phyloP scores from a whole-genome alignment of 2,113 vertebrate genomes.

The Lipophrys pholis region DNA sequence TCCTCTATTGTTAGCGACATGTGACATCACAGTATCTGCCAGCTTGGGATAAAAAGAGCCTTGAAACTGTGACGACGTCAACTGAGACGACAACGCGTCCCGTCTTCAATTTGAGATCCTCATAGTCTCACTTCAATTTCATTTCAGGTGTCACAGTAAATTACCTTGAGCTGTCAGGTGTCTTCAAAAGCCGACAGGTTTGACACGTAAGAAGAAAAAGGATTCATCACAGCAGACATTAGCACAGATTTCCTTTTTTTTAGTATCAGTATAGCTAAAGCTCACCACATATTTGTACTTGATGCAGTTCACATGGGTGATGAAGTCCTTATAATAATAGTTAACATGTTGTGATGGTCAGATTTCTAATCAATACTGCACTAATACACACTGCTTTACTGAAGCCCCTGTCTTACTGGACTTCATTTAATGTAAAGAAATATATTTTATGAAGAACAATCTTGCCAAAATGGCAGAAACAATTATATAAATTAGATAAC shows the following conservation, averaged over 20 bases:
- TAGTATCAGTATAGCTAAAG: background rate
- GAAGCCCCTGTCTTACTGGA: no score
- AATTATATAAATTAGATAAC: background rate
- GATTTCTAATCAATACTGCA: background rate
- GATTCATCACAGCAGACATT: background rate
- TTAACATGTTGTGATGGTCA: background rate
- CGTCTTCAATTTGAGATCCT: background rate
- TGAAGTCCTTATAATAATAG: background rate
- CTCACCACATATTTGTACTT: background rate
- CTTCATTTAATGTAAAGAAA: no score
- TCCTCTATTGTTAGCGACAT: background rate
- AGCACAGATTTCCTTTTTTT: no score
- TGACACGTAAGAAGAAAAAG: constrained; percentile 10
- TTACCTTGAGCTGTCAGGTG: constrained; percentile 18
- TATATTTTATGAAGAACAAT: no score
- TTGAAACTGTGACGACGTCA: background rate
- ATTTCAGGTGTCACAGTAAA: constrained; percentile 27
- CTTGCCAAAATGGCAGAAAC: no score
- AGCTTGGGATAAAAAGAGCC: background rate
- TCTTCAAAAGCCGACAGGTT: background rate
- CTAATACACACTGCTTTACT: no score
- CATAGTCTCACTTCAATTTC: constrained; percentile 24
- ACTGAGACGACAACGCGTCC: background rate
- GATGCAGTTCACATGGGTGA: constrained; percentile 1
- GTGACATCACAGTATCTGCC: background rate